A percentile compares a stretch with the other conserved stretches of the same genome.
These are phyloP conservation scores for Thyatira batis DNA, from an alignment of 2,888 invertebrate genomes.

Conservation along the genomic window DNA sequence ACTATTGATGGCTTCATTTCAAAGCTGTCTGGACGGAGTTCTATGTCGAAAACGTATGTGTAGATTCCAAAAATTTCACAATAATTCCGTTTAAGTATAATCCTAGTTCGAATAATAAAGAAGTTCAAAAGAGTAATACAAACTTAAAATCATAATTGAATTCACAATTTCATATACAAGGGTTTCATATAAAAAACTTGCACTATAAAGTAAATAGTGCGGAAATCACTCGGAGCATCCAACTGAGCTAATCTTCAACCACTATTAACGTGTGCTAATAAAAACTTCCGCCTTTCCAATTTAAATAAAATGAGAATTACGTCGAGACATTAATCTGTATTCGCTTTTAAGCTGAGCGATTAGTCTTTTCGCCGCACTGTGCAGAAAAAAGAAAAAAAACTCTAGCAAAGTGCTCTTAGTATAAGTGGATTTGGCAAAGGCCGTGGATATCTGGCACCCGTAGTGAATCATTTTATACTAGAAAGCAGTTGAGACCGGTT, in stretches of 20 bases:
- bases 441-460: conserved; percentile 17
- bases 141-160: no score
- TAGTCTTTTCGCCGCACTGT: conserved; percentile 37
- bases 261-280: conserved; percentile 27
- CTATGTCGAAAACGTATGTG: neutral
- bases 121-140: no score
- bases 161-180: no score
- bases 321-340: conserved; percentile 37
- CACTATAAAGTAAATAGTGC: neutral
- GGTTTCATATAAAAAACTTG: no score
- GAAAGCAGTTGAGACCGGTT: conserved; percentile 26
- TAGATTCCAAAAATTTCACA: no score
- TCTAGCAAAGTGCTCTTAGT: conserved; percentile 44
- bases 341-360: conserved; percentile 36
- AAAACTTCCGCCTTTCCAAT: conserved; percentile 17
- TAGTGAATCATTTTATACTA: conserved; percentile 38
- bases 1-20: neutral
- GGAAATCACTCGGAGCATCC: neutral
- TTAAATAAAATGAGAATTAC: conserved; percentile 31
- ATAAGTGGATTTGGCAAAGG: conserved; percentile 60
- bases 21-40: neutral
- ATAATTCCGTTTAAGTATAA: no score
- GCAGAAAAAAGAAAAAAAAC: conserved; percentile 30
- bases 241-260: conserved; percentile 11
- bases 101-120: no score